phyloP scores from a whole-genome alignment of 1,140 invertebrate species.

The Drosophila serrata region DNA sequence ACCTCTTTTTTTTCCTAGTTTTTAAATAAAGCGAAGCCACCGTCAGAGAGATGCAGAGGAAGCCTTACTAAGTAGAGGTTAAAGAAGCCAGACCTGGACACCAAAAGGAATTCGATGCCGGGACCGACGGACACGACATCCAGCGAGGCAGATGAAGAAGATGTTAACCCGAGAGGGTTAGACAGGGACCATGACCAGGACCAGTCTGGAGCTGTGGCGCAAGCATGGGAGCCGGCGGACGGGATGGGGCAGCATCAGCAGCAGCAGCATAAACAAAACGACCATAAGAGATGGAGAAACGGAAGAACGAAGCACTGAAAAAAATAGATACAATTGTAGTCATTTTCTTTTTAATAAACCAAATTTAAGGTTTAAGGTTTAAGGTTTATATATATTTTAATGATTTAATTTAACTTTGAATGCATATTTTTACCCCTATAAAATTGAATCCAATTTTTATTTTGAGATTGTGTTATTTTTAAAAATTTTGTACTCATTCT shows the following conservation, averaged over 20 bases:
- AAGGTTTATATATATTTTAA: no score
- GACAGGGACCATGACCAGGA: conserved; percentile 50
- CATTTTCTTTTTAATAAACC: not conserved
- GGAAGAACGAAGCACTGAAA: conserved; percentile 20
- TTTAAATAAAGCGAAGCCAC: conserved; percentile 5
- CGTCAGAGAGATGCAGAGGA: conserved; percentile 16
- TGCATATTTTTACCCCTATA: no score
- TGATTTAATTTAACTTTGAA: no score
- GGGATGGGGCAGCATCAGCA: conserved; percentile 29
- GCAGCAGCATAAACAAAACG: conserved; percentile 54
- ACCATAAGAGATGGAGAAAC: conserved; percentile 43
- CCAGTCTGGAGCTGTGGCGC: conserved; percentile 22
- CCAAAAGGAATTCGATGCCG: conserved; percentile 38
- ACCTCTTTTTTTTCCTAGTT: not conserved
- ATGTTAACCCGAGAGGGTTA: conserved; percentile 47
- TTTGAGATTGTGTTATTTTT: no score
- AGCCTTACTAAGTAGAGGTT: conserved; percentile 40
- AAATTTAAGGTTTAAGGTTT: not conserved
- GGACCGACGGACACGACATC: conserved; percentile 24
- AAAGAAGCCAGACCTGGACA: conserved; percentile 43
- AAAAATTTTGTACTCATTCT: no score
- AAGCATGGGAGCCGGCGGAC: not conserved
- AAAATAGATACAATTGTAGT: not conserved
- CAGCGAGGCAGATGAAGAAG: conserved; percentile 45
- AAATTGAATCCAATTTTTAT: no score